Percentiles rank a stretch among this genome's conserved stretches.
Evolutionary conservation across 2,113 vertebrate genomes (phyloP).

Genomic region (Campylorhamphus procurvoides): DNA sequence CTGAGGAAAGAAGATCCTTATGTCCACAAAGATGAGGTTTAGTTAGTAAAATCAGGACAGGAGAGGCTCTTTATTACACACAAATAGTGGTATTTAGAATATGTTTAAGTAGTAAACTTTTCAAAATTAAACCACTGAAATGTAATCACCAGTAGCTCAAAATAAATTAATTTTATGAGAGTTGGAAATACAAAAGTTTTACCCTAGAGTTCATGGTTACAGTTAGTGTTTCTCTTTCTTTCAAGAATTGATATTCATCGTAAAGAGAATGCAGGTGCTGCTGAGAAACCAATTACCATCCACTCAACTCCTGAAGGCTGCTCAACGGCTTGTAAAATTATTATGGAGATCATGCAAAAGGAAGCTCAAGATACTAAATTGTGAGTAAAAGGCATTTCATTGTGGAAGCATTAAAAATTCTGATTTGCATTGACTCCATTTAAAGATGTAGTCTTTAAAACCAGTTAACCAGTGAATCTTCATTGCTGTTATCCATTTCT

Average conservation of each 20-base stretch:
- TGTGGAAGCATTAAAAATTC: neutral
- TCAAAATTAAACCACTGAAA: neutral
- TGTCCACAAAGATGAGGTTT: neutral
- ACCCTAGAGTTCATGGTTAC: neutral
- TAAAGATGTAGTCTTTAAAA: neutral
- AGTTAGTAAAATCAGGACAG: neutral
- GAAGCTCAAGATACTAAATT: conserved; percentile 98
- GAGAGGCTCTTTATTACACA: neutral
- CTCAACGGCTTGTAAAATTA: conserved; percentile 91
- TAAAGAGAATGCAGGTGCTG: conserved; percentile 96
- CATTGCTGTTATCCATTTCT: neutral
- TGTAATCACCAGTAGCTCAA: neutral
- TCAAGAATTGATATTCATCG: conserved; percentile 96
- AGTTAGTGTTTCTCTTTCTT: neutral
- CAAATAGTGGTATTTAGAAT: neutral
- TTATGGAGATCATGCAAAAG: conserved; percentile 99
- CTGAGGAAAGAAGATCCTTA: neutral
- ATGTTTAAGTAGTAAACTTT: neutral
- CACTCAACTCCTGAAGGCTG: conserved; percentile 96
- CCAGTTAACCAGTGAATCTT: neutral
- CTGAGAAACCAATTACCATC: conserved; percentile 97
- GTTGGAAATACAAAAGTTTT: neutral
- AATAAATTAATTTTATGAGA: neutral
- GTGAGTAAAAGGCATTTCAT: conserved; percentile 79
- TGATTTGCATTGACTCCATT: neutral